A percentile compares a stretch with the other conserved stretches of the same genome.
These are phyloP conservation scores for Dendrolimus pini DNA, from an alignment of 2,888 invertebrate species.

Conservation along the genomic window DNA sequence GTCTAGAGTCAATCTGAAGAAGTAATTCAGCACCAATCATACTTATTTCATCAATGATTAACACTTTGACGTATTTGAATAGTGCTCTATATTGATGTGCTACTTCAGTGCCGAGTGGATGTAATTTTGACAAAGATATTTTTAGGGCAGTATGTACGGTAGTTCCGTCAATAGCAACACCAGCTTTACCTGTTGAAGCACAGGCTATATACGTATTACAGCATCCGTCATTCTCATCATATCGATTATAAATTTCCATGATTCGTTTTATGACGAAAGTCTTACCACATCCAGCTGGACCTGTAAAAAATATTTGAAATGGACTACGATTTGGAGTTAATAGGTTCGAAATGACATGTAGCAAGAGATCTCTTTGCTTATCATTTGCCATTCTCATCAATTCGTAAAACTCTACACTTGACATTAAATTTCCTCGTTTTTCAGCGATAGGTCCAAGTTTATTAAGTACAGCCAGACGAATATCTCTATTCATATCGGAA, in stretches of 20 bases:
- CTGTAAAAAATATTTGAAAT: conserved; percentile 23
- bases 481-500: conserved; percentile 16
- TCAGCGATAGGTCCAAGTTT: conserved; percentile 20
- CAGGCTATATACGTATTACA: conserved; percentile 42
- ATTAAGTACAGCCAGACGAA: conserved; percentile 14
- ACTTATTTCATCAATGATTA: conserved; percentile 40
- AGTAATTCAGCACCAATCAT: conserved; percentile 35
- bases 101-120: conserved; percentile 8
- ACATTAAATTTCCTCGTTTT: conserved; percentile 21
- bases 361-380: conserved; percentile 13
- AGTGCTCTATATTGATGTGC: conserved; percentile 14
- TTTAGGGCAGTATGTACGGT: conserved; percentile 38
- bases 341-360: conserved; percentile 12
- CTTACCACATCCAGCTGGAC: conserved; percentile 31
- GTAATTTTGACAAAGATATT: conserved; percentile 15
- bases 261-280: conserved; percentile 38
- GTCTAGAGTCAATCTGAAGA: conserved; percentile 23
- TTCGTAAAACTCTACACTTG: conserved; percentile 15
- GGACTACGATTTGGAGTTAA: conserved; percentile 12
- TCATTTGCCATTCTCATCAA: conserved; percentile 19
- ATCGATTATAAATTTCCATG: conserved; percentile 49
- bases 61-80: conserved; percentile 25
- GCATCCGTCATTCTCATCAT: conserved; percentile 26
- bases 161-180: conserved; percentile 37
- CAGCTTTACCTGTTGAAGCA: conserved; percentile 41